Conservation (phyloP, 2,888 invertebrate species). For the Tenthredo scrophulariae region DNA sequence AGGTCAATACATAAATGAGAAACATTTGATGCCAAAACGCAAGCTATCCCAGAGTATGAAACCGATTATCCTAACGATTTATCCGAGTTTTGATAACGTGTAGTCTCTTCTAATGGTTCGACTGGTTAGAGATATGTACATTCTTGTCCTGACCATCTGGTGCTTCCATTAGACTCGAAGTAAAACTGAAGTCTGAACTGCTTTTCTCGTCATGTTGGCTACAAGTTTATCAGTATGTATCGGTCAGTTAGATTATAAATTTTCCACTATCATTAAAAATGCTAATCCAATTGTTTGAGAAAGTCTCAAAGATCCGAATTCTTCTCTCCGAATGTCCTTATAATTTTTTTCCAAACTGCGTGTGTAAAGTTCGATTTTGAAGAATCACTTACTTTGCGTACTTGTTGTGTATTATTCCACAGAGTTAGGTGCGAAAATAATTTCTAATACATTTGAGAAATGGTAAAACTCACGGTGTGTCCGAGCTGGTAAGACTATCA, state of each 20-base stretch:
- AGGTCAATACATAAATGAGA: background rate
- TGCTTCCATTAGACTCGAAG: slow-evolving; percentile 80
- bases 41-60: background rate
- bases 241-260: background rate
- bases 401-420: no score
- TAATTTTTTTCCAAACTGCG: background rate
- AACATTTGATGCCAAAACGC: background rate
- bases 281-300: background rate
- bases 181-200: slow-evolving; percentile 80
- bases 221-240: slow-evolving; percentile 56
- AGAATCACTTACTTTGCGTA: no score
- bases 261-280: background rate
- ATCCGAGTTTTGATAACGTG: background rate
- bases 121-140: slow-evolving; percentile 72
- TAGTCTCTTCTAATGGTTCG: background rate
- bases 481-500: slow-evolving; percentile 72
- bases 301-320: background rate
- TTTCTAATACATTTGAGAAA: background rate
- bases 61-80: background rate
- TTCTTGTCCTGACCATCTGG: slow-evolving; percentile 78
- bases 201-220: slow-evolving; percentile 73
- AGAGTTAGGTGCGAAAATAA: background rate
- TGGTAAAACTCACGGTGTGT: slow-evolving; percentile 73
- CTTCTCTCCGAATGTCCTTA: background rate
- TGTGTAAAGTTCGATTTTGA: no score